Evolutionary conservation across 2,888 invertebrate genomes (phyloP), one percentile per base, ranked within the genome.

Genomic region (Hydraecia micacea): DNA sequence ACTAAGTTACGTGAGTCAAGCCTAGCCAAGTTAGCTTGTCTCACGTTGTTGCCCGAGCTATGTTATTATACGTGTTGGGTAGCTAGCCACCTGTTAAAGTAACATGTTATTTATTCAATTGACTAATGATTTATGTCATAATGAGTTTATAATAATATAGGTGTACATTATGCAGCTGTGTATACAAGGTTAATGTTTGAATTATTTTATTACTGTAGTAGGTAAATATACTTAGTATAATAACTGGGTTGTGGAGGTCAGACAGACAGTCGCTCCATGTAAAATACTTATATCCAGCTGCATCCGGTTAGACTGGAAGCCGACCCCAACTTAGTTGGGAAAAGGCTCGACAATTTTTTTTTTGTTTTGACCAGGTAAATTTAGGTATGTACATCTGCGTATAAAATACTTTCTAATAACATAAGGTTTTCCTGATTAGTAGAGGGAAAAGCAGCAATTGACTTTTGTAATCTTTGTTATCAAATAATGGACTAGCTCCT

Each of bases 71-170:
- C 39, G 18, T 58, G 15, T 28, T 52, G 25, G 36, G 32, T 62
- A 32, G 18, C n/a, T 58, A 21, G 39, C 8, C 46, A 18, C 28
- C 25, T 58, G 11, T 21, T 25, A 67, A 46, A n/a, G 15, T 32
- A 63, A 60, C 49, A 36, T 58, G 15, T 73, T 73, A 66, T 73
- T 81, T 60, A 70, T 52, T 73, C 21, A 62, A 42, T 32, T 55
- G 55, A 39, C 25, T 55, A 55, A 49, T 21, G 13, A 63, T 73
- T 65, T 55, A 60, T 55, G 25, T 68, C 32, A 0, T 32, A 39
- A 67, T 70, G n/a, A 28, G 25, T 62, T 18, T 70, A 46, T 32
- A 74, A 4, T 46, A 46, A 2, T 42, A 46, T 49, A 39, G 2
- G 4, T 63, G 25, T n/a, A 28, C 15, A 25, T 32, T 18, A 8